Conservation (phyloP, 92 coral and sea anemone species). For the Palythoa grandiflora region DNA sequence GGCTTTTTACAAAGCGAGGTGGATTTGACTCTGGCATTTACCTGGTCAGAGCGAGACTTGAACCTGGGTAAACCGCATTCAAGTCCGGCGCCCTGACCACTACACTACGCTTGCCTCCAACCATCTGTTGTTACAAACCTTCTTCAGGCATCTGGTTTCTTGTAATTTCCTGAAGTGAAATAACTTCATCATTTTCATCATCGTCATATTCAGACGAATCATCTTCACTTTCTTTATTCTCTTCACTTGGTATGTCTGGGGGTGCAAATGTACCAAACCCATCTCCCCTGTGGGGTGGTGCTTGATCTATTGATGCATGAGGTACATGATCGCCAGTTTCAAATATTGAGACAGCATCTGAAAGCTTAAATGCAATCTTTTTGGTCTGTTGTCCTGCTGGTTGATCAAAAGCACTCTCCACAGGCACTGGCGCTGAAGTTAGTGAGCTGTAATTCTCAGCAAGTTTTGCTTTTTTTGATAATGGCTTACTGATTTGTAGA, state of each 20-base stretch:
- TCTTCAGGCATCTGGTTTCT: constrained; percentile 80
- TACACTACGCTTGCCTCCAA: too few species aligned
- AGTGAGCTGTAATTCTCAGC: constrained; percentile 33
- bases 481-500: constrained; percentile 78
- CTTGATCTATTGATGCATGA: constrained; percentile 21
- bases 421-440: constrained; percentile 65
- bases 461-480: constrained; percentile 63
- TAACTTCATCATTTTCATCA: constrained; percentile 77
- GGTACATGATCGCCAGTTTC: constrained; percentile 74
- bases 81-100: too few species aligned
- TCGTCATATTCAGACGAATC: constrained; percentile 57
- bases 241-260: constrained; percentile 57
- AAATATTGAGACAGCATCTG: constrained; percentile 92
- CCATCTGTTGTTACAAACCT: constrained; percentile 53
- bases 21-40: too few species aligned
- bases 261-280: constrained; percentile 98
- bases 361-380: constrained; percentile 89
- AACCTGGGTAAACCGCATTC: background rate
- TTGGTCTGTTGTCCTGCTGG: constrained; percentile 78
- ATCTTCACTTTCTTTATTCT: constrained; percentile 51
- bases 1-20: too few species aligned
- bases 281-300: constrained; percentile 40
- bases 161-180: constrained; percentile 77
- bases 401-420: constrained; percentile 91
- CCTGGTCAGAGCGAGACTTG: too few species aligned